Evolutionary conservation across 2,113 vertebrate species (phyloP).

Genomic region (Alexandromys fortis): DNA sequence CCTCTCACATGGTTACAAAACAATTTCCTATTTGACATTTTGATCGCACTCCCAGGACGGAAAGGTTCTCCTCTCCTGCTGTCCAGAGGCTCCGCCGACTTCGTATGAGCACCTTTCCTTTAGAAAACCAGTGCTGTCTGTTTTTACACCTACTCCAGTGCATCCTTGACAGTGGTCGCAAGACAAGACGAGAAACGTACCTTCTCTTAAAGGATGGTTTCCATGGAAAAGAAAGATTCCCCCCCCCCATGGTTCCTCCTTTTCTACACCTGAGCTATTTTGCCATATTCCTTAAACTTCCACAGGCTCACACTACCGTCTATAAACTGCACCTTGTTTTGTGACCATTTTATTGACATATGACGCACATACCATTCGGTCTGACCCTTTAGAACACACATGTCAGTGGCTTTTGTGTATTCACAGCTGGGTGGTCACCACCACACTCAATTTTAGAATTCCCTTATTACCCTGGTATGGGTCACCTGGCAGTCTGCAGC

Average conservation of each 20-base stretch:
- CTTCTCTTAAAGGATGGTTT: slow-evolving; percentile 64
- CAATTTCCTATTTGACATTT: slow-evolving; percentile 62
- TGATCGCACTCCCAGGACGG: neutral
- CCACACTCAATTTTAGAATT: neutral
- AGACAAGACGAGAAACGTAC: neutral
- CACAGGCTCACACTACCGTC: neutral
- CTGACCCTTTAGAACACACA: neutral
- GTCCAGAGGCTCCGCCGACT: slow-evolving; percentile 23
- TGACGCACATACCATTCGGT: neutral
- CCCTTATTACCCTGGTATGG: neutral
- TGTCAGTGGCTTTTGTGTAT: neutral
- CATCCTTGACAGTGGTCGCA: neutral
- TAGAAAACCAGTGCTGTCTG: neutral
- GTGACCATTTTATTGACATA: neutral
- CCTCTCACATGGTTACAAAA: slow-evolving; percentile 56
- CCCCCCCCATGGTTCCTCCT: neutral
- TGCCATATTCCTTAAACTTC: neutral
- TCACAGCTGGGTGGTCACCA: neutral
- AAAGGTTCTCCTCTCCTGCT: slow-evolving; percentile 10
- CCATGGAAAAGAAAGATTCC: slow-evolving; percentile 71
- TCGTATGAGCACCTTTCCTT: slow-evolving; percentile 26
- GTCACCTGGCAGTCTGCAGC: neutral
- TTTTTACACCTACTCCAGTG: slow-evolving; percentile 16
- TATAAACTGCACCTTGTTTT: neutral
- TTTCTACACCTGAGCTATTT: slow-evolving; percentile 8